A percentile compares a stretch with the other conserved stretches of the same genome.
Evolutionary conservation across 1,140 invertebrate genomes (phyloP).

Genomic region (Caenorhabditis tropicalis): DNA sequence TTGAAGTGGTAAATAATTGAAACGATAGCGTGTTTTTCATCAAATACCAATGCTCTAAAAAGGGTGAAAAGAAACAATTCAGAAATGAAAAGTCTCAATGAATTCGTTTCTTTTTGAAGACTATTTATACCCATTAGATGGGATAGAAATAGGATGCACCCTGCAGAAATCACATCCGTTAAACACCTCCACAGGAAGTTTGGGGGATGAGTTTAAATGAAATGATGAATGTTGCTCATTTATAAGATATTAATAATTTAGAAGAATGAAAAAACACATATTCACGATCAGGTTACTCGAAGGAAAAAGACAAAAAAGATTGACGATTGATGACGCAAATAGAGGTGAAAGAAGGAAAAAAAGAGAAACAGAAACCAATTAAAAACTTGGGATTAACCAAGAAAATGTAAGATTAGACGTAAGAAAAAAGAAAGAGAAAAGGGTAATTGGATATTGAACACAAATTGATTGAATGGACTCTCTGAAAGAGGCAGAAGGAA

Average conservation of each 20-base stretch:
- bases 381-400: conserved; percentile 9
- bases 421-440: neutral
- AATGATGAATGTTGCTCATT: neutral
- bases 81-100: neutral
- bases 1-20: conserved; percentile 43
- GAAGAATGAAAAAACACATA: neutral
- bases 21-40: conserved; percentile 39
- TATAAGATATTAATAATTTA: neutral
- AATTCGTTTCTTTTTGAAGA: neutral
- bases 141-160: conserved; percentile 1
- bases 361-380: conserved; percentile 29
- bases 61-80: neutral
- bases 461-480: neutral
- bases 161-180: conserved; percentile 23
- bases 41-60: neutral
- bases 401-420: neutral
- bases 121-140: conserved; percentile 1
- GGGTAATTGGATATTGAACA: conserved; percentile 18
- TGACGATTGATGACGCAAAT: conserved; percentile 2
- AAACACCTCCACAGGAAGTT: conserved; percentile 35
- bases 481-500: neutral
- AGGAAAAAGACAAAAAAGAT: neutral
- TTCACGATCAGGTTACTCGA: neutral
- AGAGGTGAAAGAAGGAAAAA: neutral
- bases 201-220: neutral